These are phyloP conservation scores for Tiaroga cobitis DNA, from an alignment of 2,797 vertebrate species.

Conservation along the genomic window DNA sequence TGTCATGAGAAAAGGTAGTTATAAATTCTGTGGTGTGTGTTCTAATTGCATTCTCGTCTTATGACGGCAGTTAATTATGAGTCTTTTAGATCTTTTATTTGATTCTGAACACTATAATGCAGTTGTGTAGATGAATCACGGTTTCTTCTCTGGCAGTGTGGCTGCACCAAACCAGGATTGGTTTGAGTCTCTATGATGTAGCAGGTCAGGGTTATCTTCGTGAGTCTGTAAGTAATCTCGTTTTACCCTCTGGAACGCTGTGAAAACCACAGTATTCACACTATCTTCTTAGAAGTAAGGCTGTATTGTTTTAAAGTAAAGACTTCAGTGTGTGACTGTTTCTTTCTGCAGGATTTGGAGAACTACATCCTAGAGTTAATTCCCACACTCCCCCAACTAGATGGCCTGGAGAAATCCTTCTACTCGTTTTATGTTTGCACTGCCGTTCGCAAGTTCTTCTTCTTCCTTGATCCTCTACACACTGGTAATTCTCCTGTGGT, in stretches of 20 bases:
- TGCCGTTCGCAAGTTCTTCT: slow-evolving; percentile 97
- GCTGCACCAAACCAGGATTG: slow-evolving; percentile 98
- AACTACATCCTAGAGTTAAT: slow-evolving; percentile 99
- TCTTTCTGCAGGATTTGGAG: slow-evolving; percentile 88
- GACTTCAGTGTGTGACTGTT: not conserved
- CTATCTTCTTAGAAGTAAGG: not conserved
- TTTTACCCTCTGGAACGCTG: not conserved
- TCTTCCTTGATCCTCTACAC: slow-evolving; percentile 96
- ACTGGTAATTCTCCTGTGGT: slow-evolving; percentile 80
- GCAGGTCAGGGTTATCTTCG: slow-evolving; percentile 96
- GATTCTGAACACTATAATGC: not conserved
- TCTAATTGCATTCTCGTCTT: not conserved
- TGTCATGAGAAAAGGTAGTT: slow-evolving; percentile 96
- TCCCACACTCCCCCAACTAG: slow-evolving; percentile 95
- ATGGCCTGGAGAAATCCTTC: slow-evolving; percentile 98
- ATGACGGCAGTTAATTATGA: not conserved
- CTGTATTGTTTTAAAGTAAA: not conserved
- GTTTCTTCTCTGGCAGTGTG: slow-evolving; percentile 81
- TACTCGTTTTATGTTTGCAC: slow-evolving; percentile 99
- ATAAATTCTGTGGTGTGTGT: not conserved
- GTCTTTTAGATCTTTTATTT: not conserved
- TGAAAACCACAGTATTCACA: not conserved
- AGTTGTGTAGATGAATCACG: not conserved
- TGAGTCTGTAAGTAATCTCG: slow-evolving; percentile 87
- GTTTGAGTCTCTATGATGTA: slow-evolving; percentile 96